phyloP scores from a whole-genome alignment of 2,797 vertebrate species.

The Poeciliopsis gracilis region DNA sequence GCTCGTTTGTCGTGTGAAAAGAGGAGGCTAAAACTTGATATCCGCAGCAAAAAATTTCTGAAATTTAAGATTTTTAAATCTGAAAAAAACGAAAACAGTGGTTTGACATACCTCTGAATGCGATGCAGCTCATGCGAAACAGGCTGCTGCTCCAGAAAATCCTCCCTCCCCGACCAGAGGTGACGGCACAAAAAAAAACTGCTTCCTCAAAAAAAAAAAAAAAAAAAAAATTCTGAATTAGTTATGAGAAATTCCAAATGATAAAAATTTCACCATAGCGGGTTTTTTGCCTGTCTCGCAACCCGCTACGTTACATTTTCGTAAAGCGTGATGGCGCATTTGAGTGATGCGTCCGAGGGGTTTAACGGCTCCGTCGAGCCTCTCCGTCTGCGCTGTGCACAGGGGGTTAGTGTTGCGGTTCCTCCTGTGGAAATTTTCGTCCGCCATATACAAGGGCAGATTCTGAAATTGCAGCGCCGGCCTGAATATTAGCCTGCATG shows the following conservation, averaged over 20 bases:
- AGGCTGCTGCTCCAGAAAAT: conserved; percentile 66
- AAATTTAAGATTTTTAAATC: conserved; percentile 65
- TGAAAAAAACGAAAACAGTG: conserved; percentile 39
- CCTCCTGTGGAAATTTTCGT: conserved; percentile 77
- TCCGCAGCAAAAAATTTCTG: conserved; percentile 50
- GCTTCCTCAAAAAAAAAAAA: conserved; percentile 59
- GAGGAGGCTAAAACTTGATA: conserved; percentile 50
- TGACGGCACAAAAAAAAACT: conserved; percentile 72
- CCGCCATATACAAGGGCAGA: conserved; percentile 84
- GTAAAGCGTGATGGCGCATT: conserved; percentile 66
- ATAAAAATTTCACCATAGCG: conserved; percentile 32
- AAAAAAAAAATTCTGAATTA: conserved; percentile 74
- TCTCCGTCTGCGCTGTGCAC: conserved; percentile 39
- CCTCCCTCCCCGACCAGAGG: conserved; percentile 73
- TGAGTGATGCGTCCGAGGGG: conserved; percentile 58
- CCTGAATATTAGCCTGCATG: conserved; percentile 72
- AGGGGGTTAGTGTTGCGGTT: conserved; percentile 66
- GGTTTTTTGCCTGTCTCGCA: conserved; percentile 23
- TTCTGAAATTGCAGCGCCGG: conserved; percentile 82
- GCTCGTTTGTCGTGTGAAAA: conserved; percentile 33
- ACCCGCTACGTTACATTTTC: conserved; percentile 73
- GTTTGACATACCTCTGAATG: conserved; percentile 80
- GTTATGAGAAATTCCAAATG: conserved; percentile 77
- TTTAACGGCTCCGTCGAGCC: conserved; percentile 41
- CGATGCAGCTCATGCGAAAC: conserved; percentile 80